A percentile compares a stretch with the other conserved stretches of the same genome.
Conservation (phyloP, 2,797 vertebrate genomes). For the Ptychadena robeensis region DNA sequence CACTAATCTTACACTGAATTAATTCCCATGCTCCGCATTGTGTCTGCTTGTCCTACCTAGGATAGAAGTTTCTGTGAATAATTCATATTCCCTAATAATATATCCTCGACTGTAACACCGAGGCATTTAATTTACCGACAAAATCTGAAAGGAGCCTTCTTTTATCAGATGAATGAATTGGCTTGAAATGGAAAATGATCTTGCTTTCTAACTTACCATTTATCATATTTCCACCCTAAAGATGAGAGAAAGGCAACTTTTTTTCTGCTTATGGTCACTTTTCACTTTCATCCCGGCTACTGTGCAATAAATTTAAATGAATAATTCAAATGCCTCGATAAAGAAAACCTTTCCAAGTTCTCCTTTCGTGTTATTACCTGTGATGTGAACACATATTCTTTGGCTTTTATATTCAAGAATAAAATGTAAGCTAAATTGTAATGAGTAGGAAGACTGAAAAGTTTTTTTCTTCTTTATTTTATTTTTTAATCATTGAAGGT, state of each 20-base stretch:
- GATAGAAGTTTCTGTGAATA: slow-evolving; percentile 67
- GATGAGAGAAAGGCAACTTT: slow-evolving; percentile 60
- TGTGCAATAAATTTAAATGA: slow-evolving; percentile 62
- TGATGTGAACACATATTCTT: slow-evolving; percentile 52
- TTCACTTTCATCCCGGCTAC: slow-evolving; percentile 55
- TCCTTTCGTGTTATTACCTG: slow-evolving; percentile 63
- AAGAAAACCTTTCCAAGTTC: slow-evolving; percentile 58
- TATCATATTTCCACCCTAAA: slow-evolving; percentile 24
- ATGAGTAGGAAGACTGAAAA: slow-evolving; percentile 51
- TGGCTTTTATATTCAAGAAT: slow-evolving; percentile 62
- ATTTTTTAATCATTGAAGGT: slow-evolving; percentile 62
- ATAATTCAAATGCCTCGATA: slow-evolving; percentile 65
- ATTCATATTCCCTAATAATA: slow-evolving; percentile 68
- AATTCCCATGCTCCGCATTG: slow-evolving; percentile 64
- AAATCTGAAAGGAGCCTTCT: slow-evolving; percentile 68
- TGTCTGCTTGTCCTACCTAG: slow-evolving; percentile 64
- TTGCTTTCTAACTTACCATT: slow-evolving; percentile 62
- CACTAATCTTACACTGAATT: slow-evolving; percentile 67
- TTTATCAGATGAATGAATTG: slow-evolving; percentile 69
- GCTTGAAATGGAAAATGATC: slow-evolving; percentile 66
- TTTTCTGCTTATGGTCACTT: slow-evolving; percentile 46
- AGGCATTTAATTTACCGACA: slow-evolving; percentile 66
- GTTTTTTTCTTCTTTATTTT: slow-evolving; percentile 54
- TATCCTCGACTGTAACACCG: slow-evolving; percentile 64
- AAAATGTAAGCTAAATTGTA: slow-evolving; percentile 62